Base-by-base conservation (phyloP, 2,113 vertebrate genomes). In the Mixornis gularis region DNA sequence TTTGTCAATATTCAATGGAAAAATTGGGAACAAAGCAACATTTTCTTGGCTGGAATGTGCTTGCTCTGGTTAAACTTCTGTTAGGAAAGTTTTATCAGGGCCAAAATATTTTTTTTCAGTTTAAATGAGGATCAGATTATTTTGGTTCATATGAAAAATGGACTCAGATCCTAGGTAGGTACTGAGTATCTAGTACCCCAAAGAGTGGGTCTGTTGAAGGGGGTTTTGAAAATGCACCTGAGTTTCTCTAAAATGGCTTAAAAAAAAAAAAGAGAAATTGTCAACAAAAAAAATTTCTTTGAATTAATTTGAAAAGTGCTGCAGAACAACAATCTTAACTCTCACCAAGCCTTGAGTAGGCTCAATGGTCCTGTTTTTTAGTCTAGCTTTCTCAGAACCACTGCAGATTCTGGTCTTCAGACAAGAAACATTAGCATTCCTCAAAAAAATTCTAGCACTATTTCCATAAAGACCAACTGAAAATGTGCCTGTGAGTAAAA, bases 201-300 rank as follows among this genome's bases (percentile, higher is more conserved):
- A 32, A 2, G 3, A 4, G 6, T 51, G 20, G 3, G 4, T 72
- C 17, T 69, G 4, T 43, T 53, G 24, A 15, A 19, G 12, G 34
- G 8, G 6, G 17, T 17, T 62, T 43, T 43, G 25, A 59, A 84
- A 87, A 68, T 40, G 34, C 10, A 38, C 7, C 6, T 2, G 5
- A 0, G 0, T 69, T 87, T 68, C 13, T 58, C 12, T 76, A 53
- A 79, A 85, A 53, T 0, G 0, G 4, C 17, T 7, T n/a, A 36
- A 53, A 22, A 36, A 53, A 46, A 58, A 13, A 44, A 9, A 36
- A 13, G 3, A 38, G 5, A 76, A 46, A 55, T 17, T 41, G 2
- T 20, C 36, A 53, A 32, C 17, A 4, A 7, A 44, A 19, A 19
- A 12, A 36, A 6, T 1, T 12, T 46, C 3, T 30, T 53, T 17